Base-by-base conservation (phyloP, 1,140 invertebrate species). In the Ridgeia piscesae region DNA sequence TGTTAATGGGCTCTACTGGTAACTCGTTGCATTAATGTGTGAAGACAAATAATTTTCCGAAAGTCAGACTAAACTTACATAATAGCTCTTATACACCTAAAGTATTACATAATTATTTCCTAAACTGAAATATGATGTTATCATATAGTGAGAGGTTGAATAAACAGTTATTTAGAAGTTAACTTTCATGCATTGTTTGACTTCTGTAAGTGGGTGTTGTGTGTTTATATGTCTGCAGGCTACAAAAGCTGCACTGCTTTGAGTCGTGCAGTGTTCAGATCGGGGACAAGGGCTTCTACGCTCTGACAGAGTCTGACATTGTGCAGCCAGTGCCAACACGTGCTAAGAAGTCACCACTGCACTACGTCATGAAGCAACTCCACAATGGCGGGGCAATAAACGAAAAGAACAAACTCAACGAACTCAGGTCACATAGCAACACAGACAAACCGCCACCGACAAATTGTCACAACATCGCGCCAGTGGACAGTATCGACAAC, bases 211-310 rank as follows among this genome's bases (percentile, higher is more conserved):
- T 42, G 11, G 4, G 42, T 42, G 42, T 42, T 6, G 58, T 77
- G 0, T 77, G 58, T 21, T 21, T 77, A 77, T 21, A 21, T 77
- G 93, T 92, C 94, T 96, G 34, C 94, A 97, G 97, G 93, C 95
- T 98, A 1, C 97, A 98, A 94, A 96, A 97, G 90, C 96, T 98
- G 35, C 98, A 98, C 95, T 97, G 98, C 34, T 98, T 98, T 94
- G 97, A 98, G 94, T 97, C 98, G n/a, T 98, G 98, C 95, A 98
- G 98, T 89, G 96, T 98, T 89, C 98, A 98, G 96, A 97, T 99
- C 77, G 98, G 98, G 89, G 98, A 99, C 96, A 97, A 98, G 93
- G 98, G 97, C 94, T 97, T 97, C 94, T 97, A 97, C 95, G 96
- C 96, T 0, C 96, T 97, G 42, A 97, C 97, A 94, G 96, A 97